Conservation (phyloP, 2,888 invertebrate species). For the Malachius bipustulatus region DNA sequence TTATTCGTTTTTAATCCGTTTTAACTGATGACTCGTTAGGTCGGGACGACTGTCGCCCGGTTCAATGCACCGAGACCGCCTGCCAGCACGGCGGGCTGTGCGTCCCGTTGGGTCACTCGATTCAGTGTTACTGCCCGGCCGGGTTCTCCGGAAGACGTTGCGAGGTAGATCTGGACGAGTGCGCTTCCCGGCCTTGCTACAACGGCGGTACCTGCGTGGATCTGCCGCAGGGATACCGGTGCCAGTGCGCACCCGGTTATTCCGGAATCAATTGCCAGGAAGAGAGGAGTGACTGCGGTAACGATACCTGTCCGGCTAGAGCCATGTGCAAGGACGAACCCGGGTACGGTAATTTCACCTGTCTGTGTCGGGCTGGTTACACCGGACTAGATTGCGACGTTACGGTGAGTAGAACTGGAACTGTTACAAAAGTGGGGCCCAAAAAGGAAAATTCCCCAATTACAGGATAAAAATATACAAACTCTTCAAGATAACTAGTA, state of each 20-base stretch:
- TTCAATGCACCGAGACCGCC: conserved; percentile 76
- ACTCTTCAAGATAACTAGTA: no score
- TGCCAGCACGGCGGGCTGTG: conserved; percentile 89
- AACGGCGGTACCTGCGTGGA: conserved; percentile 89
- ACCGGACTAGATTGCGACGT: conserved; percentile 86
- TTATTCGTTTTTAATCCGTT: no score
- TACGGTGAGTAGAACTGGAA: conserved; percentile 47
- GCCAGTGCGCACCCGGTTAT: conserved; percentile 77
- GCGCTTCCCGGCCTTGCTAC: conserved; percentile 86
- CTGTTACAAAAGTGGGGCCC: no score
- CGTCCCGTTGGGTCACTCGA: conserved; percentile 73
- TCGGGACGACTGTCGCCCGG: conserved; percentile 74
- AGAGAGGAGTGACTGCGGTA: conserved; percentile 77
- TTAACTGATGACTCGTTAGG: no score
- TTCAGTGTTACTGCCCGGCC: conserved; percentile 88
- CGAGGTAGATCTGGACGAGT: conserved; percentile 91
- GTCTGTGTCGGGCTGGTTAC: conserved; percentile 88
- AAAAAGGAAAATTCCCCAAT: no score
- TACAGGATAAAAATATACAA: no score
- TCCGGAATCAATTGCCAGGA: conserved; percentile 92
- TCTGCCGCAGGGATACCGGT: conserved; percentile 82
- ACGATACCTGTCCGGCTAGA: conserved; percentile 85
- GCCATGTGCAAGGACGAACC: conserved; percentile 97
- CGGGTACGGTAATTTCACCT: conserved; percentile 78
- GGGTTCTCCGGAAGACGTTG: conserved; percentile 89